Conservation (phyloP, 1,140 invertebrate species). For the Teleopsis dalmanni region DNA sequence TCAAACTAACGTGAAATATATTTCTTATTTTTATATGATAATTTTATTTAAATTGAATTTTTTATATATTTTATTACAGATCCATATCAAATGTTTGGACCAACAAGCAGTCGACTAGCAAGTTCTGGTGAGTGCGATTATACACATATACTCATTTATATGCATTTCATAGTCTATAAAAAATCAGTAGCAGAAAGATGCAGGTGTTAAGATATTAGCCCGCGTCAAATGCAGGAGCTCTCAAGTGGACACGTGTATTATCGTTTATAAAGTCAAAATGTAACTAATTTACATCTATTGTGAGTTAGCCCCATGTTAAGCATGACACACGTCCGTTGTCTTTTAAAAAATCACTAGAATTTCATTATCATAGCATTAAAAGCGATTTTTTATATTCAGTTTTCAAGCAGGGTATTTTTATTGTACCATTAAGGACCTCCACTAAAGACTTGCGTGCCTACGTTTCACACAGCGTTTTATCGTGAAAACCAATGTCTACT, state of each 20-base stretch:
- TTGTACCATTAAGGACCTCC: too few relatives aligned
- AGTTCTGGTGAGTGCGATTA: constrained; percentile 64
- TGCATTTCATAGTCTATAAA: too few relatives aligned
- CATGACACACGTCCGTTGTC: not conserved
- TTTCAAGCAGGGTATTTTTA: not conserved
- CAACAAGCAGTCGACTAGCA: constrained; percentile 85
- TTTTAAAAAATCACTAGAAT: not conserved
- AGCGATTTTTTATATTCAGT: not conserved
- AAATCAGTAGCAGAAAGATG: constrained; percentile 42
- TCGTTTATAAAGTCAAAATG: not conserved
- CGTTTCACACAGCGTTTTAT: too few relatives aligned
- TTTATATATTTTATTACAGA: constrained; percentile 56
- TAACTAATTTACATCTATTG: too few relatives aligned
- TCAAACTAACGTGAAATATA: too few relatives aligned
- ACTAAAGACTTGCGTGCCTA: too few relatives aligned
- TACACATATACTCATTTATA: too few relatives aligned
- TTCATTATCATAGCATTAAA: not conserved
- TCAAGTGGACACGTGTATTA: constrained; percentile 7
- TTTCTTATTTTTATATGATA: too few relatives aligned
- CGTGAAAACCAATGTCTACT: too few relatives aligned
- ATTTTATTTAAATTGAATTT: too few relatives aligned
- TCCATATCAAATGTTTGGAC: constrained; percentile 94
- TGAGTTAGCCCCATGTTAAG: not conserved
- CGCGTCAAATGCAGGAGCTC: constrained; percentile 8
- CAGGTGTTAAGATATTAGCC: constrained; percentile 34